A percentile compares a stretch with the other conserved stretches of the same genome.
Evolutionary conservation across 1,140 invertebrate species (phyloP).

Genomic region (Procambarus clarkii): DNA sequence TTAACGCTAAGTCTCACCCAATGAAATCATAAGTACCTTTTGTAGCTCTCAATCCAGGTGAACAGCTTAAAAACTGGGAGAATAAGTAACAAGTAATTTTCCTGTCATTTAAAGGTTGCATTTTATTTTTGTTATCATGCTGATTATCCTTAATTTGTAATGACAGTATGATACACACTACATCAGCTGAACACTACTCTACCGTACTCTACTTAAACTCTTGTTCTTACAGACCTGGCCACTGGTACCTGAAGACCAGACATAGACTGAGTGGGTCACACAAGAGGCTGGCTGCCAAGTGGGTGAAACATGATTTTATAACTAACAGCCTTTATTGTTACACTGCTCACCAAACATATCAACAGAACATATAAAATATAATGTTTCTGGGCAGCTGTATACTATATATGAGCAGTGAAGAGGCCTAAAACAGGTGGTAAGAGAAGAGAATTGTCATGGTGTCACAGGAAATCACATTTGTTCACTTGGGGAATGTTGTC

Average conservation of each 20-base stretch:
- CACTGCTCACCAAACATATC: slow-evolving; percentile 24
- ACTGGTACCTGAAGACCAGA: slow-evolving; percentile 43
- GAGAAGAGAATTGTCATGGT: neutral
- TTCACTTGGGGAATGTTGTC: neutral
- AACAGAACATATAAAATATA: slow-evolving; percentile 31
- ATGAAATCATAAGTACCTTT: slow-evolving; percentile 11
- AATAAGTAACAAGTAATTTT: slow-evolving; percentile 7
- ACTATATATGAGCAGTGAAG: slow-evolving; percentile 23
- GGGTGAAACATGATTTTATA: slow-evolving; percentile 51
- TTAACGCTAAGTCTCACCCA: slow-evolving; percentile 27
- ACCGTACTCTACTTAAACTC: slow-evolving; percentile 32
- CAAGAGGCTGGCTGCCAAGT: slow-evolving; percentile 49
- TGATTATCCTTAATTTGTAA: slow-evolving; percentile 32
- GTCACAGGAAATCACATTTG: neutral
- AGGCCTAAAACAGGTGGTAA: neutral
- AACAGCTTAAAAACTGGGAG: neutral
- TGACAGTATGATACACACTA: slow-evolving; percentile 30
- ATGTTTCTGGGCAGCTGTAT: slow-evolving; percentile 3
- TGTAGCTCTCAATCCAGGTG: slow-evolving; percentile 13
- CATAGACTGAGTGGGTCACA: slow-evolving; percentile 46
- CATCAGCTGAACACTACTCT: slow-evolving; percentile 31
- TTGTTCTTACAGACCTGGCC: slow-evolving; percentile 45
- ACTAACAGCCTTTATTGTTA: slow-evolving; percentile 36
- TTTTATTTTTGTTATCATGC: slow-evolving; percentile 18
- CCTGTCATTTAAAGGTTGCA: slow-evolving; percentile 24